These are phyloP conservation scores for Leptodactylus fuscus DNA, from an alignment of 2,113 vertebrate species.

Conservation along the genomic window DNA sequence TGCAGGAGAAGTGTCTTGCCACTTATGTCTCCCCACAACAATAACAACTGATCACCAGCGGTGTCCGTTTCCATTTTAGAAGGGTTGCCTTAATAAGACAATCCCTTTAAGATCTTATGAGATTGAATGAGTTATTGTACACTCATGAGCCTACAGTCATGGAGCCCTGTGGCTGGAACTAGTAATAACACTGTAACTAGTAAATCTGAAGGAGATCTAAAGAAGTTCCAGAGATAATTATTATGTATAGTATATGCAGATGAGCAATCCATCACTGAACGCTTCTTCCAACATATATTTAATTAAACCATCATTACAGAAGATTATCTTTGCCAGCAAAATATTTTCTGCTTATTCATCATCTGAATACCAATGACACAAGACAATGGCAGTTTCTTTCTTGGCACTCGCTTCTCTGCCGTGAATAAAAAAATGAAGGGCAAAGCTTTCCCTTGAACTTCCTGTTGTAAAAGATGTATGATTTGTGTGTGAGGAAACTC, in stretches of 20 bases:
- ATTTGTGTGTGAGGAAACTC: conserved; percentile 22
- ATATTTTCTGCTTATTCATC: conserved; percentile 50
- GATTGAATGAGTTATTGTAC: background rate
- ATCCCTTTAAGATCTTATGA: background rate
- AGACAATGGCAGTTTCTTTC: conserved; percentile 35
- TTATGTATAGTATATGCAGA: conserved; percentile 69
- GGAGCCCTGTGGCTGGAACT: background rate
- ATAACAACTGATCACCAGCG: background rate
- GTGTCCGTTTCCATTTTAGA: too few relatives aligned
- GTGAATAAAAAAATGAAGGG: conserved; percentile 46
- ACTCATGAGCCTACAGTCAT: background rate
- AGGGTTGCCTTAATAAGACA: background rate
- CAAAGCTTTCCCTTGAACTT: conserved; percentile 46
- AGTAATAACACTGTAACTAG: background rate
- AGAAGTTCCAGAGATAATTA: conserved; percentile 69
- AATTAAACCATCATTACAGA: conserved; percentile 70
- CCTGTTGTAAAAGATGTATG: conserved; percentile 39
- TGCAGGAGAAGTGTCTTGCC: background rate
- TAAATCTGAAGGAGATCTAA: conserved; percentile 54
- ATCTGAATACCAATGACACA: conserved; percentile 42
- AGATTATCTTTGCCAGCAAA: conserved; percentile 68
- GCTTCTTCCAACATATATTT: conserved; percentile 69
- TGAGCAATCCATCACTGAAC: conserved; percentile 62
- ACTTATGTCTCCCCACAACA: background rate
- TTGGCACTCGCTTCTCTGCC: conserved; percentile 22